Percentiles rank a stretch among this genome's conserved stretches.
phyloP scores from a whole-genome alignment of 2,113 vertebrate species.

The Ploceus nigricollis region DNA sequence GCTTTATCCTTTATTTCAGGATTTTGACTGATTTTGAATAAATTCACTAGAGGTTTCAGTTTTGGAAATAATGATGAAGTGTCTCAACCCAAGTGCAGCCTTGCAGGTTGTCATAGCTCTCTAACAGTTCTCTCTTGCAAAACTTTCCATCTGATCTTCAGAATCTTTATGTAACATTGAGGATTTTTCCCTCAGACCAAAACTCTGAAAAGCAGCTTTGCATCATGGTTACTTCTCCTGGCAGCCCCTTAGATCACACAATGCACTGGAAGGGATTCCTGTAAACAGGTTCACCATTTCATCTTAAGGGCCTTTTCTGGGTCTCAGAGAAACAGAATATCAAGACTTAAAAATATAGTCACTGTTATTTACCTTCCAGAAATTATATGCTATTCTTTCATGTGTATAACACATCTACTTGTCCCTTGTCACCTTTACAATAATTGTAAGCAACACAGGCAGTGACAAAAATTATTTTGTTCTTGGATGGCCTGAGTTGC shows the following conservation, averaged over 20 bases:
- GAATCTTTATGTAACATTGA: neutral
- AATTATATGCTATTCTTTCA: neutral
- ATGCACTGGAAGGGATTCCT: neutral
- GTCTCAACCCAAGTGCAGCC: neutral
- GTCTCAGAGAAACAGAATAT: neutral
- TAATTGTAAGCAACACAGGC: neutral
- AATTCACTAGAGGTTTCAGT: neutral
- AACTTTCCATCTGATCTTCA: neutral
- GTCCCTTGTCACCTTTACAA: neutral
- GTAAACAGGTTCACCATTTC: neutral
- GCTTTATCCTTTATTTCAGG: neutral
- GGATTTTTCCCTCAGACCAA: neutral
- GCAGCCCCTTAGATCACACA: neutral
- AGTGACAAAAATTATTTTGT: neutral
- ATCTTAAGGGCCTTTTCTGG: neutral
- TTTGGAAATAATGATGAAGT: neutral
- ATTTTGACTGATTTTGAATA: neutral
- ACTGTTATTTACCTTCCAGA: neutral
- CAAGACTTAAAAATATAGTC: neutral
- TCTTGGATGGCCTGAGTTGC: neutral
- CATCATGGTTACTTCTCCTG: neutral
- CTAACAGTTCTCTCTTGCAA: neutral
- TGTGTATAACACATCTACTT: neutral
- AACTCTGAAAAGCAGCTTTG: neutral
- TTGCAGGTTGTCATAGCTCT: neutral